Conservation (phyloP, 1,140 invertebrate genomes). For the Hyposmocoma kahamanoa region DNA sequence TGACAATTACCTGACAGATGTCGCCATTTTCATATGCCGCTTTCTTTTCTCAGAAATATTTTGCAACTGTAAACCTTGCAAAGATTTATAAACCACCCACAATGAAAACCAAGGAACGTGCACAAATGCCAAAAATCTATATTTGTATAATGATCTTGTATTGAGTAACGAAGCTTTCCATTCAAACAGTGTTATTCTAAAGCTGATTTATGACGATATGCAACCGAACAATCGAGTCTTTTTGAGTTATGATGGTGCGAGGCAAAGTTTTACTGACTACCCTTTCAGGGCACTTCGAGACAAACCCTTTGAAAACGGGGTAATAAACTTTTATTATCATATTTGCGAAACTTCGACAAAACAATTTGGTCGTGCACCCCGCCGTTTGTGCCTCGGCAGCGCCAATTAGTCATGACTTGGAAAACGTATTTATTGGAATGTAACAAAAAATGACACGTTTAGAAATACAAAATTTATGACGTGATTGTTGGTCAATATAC, state of each 20-base stretch:
- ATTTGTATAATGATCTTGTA: slow-evolving; percentile 71
- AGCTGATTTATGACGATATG: slow-evolving; percentile 64
- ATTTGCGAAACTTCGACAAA: slow-evolving; percentile 62
- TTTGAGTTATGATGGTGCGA: slow-evolving; percentile 56
- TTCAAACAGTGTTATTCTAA: slow-evolving; percentile 45
- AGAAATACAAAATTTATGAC: slow-evolving; percentile 35
- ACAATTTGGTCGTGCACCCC: slow-evolving; percentile 46
- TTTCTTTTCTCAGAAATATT: slow-evolving; percentile 62
- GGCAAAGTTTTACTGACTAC: slow-evolving; percentile 49
- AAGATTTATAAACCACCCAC: slow-evolving; percentile 54
- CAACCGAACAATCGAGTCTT: slow-evolving; percentile 60
- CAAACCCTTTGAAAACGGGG: slow-evolving; percentile 69
- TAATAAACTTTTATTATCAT: slow-evolving; percentile 72
- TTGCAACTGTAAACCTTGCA: slow-evolving; percentile 30
- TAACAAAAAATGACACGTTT: slow-evolving; percentile 48
- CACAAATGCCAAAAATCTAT: slow-evolving; percentile 65
- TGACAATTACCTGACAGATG: slow-evolving; percentile 40
- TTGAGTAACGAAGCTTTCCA: slow-evolving; percentile 50
- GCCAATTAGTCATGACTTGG: slow-evolving; percentile 58
- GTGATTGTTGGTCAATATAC: slow-evolving; percentile 24
- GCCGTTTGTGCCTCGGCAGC: slow-evolving; percentile 33
- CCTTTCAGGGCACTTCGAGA: slow-evolving; percentile 49
- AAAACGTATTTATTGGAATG: slow-evolving; percentile 46
- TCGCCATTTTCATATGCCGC: slow-evolving; percentile 30
- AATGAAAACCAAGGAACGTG: slow-evolving; percentile 49